Conservation (phyloP, 2,797 vertebrate genomes). For the Sebastes vulpes region DNA sequence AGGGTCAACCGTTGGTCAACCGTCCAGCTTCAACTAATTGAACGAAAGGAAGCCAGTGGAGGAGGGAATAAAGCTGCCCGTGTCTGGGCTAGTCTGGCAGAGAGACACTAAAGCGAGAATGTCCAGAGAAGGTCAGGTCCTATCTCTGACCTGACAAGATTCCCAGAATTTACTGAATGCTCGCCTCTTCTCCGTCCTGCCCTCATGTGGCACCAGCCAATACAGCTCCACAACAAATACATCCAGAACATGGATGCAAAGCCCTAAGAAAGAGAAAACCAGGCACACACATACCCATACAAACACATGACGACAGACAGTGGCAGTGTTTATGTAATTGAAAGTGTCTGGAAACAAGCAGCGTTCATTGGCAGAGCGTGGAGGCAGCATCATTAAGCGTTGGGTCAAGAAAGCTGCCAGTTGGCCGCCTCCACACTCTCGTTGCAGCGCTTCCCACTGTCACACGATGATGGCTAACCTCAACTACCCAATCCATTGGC, state of each 20-base stretch:
- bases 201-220: not conserved
- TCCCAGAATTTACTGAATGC: slow-evolving; percentile 5
- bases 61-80: slow-evolving; percentile 55
- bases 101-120: slow-evolving; percentile 22
- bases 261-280: not conserved
- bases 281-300: not conserved
- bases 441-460: slow-evolving; percentile 38
- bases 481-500: slow-evolving; percentile 30
- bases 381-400: slow-evolving; percentile 65
- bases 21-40: slow-evolving; percentile 65
- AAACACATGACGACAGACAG: slow-evolving; percentile 1
- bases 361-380: slow-evolving; percentile 51
- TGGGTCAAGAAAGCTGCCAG: slow-evolving; percentile 62
- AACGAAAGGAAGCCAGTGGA: slow-evolving; percentile 54
- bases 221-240: not conserved
- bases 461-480: slow-evolving; percentile 44
- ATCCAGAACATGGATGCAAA: not conserved
- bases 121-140: slow-evolving; percentile 32
- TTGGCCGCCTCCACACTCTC: slow-evolving; percentile 39
- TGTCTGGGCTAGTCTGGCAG: slow-evolving; percentile 45
- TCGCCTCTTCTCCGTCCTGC: not conserved
- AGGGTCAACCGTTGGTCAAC: slow-evolving; percentile 69
- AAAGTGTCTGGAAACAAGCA: slow-evolving; percentile 38
- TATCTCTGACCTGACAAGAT: slow-evolving; percentile 15
- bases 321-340: slow-evolving; percentile 14